Conservation (phyloP, 1,140 invertebrate species). For the Atta texana region DNA sequence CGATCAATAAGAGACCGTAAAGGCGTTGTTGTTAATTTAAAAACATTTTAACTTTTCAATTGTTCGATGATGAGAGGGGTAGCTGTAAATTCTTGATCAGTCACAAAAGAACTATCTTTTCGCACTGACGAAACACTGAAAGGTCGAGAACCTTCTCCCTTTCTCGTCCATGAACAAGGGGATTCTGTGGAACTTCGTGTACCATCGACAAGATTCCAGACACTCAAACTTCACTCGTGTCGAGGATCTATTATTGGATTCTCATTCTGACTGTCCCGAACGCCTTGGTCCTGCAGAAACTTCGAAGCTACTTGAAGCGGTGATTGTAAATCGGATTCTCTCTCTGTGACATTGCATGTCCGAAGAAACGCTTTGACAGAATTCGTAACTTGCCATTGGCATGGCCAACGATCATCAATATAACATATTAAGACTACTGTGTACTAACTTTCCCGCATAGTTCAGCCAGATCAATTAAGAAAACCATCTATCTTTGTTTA, state of each 20-base stretch:
- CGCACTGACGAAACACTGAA: slow-evolving; percentile 54
- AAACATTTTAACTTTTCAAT: slow-evolving; percentile 35
- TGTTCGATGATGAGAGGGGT: neutral
- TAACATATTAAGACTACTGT: neutral
- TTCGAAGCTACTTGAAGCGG: slow-evolving; percentile 54
- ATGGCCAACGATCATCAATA: slow-evolving; percentile 29
- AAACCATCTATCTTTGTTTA: neutral
- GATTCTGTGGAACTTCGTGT: slow-evolving; percentile 48
- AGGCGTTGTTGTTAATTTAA: neutral
- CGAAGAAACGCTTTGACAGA: slow-evolving; percentile 55
- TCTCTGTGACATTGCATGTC: slow-evolving; percentile 38
- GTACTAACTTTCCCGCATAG: neutral
- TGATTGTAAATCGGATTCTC: slow-evolving; percentile 64
- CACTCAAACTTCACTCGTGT: slow-evolving; percentile 59
- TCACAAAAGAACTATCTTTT: slow-evolving; percentile 40
- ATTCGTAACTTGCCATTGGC: slow-evolving; percentile 15
- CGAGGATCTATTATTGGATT: slow-evolving; percentile 61
- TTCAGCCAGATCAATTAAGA: neutral
- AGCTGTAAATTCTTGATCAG: slow-evolving; percentile 45
- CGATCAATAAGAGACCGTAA: neutral
- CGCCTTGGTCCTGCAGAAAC: slow-evolving; percentile 46
- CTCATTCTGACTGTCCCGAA: slow-evolving; percentile 53
- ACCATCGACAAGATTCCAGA: slow-evolving; percentile 42
- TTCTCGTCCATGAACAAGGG: slow-evolving; percentile 20
- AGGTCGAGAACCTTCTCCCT: slow-evolving; percentile 53